Evolutionary conservation across 2,797 vertebrate species (phyloP).

Genomic region (Aphelocoma californica): DNA sequence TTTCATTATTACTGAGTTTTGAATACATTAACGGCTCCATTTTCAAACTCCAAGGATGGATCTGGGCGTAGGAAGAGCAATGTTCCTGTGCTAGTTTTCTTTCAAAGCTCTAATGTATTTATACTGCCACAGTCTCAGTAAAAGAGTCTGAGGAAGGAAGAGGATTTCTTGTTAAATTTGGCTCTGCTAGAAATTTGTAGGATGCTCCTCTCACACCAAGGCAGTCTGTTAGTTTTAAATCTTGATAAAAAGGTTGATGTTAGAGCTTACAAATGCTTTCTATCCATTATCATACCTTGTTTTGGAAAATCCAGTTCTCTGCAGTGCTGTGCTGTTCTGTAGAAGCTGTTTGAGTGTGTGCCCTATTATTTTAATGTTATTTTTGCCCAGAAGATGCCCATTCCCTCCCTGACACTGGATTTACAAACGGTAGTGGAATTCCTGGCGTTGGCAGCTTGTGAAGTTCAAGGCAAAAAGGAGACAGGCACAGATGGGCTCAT

Average conservation of each 20-base stretch:
- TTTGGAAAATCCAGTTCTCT: not conserved
- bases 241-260: not conserved
- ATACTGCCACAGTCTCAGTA: not conserved
- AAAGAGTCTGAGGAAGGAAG: not conserved
- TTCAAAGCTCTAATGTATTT: not conserved
- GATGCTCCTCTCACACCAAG: not conserved
- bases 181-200: not conserved
- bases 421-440: not conserved
- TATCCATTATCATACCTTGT: not conserved
- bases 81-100: not conserved
- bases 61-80: not conserved
- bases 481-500: not conserved
- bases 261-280: not conserved
- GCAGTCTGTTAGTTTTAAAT: not conserved
- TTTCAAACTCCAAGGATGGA: not conserved
- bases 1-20: not conserved
- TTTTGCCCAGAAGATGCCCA: not conserved
- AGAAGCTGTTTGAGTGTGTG: not conserved
- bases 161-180: conserved; percentile 2
- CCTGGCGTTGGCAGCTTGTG: not conserved
- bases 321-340: not conserved
- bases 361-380: not conserved
- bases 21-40: not conserved
- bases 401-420: not conserved
- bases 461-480: not conserved